phyloP scores from a whole-genome alignment of 2,113 vertebrate genomes.

The Phalacrocorax pelagicus region DNA sequence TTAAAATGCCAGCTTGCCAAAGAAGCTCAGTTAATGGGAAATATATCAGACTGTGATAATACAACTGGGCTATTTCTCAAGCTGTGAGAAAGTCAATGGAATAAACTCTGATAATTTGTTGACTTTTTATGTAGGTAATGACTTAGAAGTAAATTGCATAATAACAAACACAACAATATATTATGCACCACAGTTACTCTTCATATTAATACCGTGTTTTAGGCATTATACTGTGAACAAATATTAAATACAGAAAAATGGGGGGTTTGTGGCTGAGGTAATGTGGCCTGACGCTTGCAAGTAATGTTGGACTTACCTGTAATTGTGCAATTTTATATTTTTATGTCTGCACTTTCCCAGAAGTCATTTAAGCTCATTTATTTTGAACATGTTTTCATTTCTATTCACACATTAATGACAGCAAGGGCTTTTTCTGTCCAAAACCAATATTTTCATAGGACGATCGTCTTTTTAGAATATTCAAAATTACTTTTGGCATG shows the following conservation, averaged over 20 bases:
- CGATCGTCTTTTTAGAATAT: constrained; percentile 64
- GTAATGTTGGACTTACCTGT: not conserved
- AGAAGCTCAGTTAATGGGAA: constrained; percentile 78
- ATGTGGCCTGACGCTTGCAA: not conserved
- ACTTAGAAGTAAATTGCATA: constrained; percentile 62
- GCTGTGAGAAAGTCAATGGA: constrained; percentile 76
- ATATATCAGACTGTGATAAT: constrained; percentile 84
- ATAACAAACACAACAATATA: not conserved
- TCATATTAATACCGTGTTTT: not conserved
- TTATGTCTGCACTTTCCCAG: not conserved
- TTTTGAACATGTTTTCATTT: not conserved
- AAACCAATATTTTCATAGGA: not conserved
- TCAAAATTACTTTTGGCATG: constrained; percentile 77
- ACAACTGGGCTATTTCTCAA: constrained; percentile 81
- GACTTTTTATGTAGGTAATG: constrained; percentile 57
- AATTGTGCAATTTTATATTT: not conserved
- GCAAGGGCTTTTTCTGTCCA: not conserved
- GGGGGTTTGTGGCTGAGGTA: not conserved
- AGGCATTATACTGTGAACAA: not conserved
- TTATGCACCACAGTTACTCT: not conserved
- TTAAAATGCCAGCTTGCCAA: constrained; percentile 82
- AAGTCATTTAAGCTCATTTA: not conserved
- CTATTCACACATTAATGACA: not conserved
- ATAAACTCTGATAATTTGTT: constrained; percentile 77
- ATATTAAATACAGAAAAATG: not conserved